Evolutionary conservation across 1,140 invertebrate genomes (phyloP).

Genomic region (Zaprionus davidi): DNA sequence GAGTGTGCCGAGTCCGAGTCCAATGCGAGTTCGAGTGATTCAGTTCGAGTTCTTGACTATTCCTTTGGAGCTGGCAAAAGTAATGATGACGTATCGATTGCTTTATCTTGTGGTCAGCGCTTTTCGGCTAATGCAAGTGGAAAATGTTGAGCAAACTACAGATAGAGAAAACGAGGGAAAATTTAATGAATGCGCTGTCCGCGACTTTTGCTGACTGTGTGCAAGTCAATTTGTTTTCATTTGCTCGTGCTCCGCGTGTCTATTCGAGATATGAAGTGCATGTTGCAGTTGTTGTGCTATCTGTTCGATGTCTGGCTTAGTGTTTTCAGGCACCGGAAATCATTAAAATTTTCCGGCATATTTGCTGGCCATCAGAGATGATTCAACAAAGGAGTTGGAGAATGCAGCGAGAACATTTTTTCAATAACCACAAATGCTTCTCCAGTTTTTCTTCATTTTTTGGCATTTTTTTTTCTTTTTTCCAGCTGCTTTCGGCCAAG

Average conservation of each 20-base stretch:
- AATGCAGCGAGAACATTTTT: conserved; percentile 39
- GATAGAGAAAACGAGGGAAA: neutral
- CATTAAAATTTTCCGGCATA: conserved; percentile 77
- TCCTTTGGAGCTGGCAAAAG: conserved; percentile 29
- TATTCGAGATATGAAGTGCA: conserved; percentile 7
- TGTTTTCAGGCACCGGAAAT: conserved; percentile 54
- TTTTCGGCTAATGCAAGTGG: conserved; percentile 27
- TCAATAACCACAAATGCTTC: conserved; percentile 72
- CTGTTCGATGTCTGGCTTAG: conserved; percentile 2
- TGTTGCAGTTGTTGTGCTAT: neutral
- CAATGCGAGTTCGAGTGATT: neutral
- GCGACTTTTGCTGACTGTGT: conserved; percentile 64
- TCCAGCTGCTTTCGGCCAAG: conserved; percentile 38
- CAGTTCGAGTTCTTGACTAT: conserved; percentile 19
- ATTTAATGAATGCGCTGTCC: conserved; percentile 53
- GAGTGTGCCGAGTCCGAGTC: neutral
- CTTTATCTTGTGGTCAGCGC: conserved; percentile 30
- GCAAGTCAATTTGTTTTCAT: conserved; percentile 65
- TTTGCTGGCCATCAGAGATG: conserved; percentile 59
- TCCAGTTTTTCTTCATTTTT: conserved; percentile 36
- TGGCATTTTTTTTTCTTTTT: neutral
- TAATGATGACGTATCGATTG: conserved; percentile 75
- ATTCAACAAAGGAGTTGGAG: conserved; percentile 28
- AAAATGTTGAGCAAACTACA: conserved; percentile 9
- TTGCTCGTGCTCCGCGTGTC: conserved; percentile 28